These are phyloP conservation scores for Plecotus auritus DNA, from an alignment of 2,113 vertebrate species.

Conservation along the genomic window DNA sequence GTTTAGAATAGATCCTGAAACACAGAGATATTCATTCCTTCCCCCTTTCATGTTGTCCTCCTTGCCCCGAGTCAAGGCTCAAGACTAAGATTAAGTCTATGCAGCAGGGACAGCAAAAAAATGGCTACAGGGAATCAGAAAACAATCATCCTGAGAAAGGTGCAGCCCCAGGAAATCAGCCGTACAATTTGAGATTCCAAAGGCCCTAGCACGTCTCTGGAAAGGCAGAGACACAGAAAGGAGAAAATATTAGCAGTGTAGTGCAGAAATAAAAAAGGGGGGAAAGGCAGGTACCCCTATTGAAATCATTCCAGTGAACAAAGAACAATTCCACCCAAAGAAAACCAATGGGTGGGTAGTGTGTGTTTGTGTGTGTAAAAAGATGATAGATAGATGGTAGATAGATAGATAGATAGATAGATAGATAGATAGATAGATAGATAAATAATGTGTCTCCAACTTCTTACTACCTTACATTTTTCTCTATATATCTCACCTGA, in stretches of 20 bases:
- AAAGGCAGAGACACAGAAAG: background rate
- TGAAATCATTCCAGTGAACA: background rate
- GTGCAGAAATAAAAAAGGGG: background rate
- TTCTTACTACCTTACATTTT: slow-evolving; percentile 12
- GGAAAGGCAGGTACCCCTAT: background rate
- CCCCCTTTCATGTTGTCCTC: background rate
- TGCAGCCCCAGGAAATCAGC: background rate
- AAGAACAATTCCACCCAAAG: background rate
- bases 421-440: background rate
- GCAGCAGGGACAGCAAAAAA: background rate
- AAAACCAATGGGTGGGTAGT: background rate
- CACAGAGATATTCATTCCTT: background rate
- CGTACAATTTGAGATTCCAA: background rate
- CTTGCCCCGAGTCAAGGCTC: slow-evolving; percentile 9
- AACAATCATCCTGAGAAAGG: slow-evolving; percentile 6
- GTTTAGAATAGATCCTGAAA: background rate
- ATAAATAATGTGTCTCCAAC: background rate
- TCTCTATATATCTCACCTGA: background rate
- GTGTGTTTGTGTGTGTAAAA: background rate
- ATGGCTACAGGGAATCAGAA: background rate
- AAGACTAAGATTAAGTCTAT: slow-evolving; percentile 32
- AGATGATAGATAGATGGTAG: background rate
- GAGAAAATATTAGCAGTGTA: background rate
- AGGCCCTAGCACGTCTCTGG: background rate
- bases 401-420: too few species aligned